Base-by-base conservation (phyloP, 2,888 invertebrate species). In the Steinernema hermaphroditum region DNA sequence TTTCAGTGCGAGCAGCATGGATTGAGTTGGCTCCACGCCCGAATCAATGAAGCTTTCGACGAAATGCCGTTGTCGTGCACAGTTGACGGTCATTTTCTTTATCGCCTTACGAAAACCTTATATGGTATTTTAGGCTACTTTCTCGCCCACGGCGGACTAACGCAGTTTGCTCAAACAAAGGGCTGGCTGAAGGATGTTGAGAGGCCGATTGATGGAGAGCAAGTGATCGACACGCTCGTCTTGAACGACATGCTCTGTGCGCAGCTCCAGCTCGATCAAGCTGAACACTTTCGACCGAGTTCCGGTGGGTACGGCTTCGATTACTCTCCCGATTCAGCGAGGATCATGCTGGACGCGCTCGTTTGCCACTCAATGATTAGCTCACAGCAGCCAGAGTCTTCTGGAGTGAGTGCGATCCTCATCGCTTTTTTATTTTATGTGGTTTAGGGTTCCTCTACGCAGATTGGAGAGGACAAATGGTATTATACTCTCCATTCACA, bases 1-100 rank as follows among this genome's bases (percentile, higher is more conserved):
- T 16, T 46, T 46, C 14, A 54, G 54, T 54, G 54, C 54, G 54
- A 54, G 54, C 24, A 54, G 22, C 27, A 54, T 27, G 54, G 54
- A 4, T 22, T 54, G 22, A 6, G 4, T 22, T 54, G 54, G 54
- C 54, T 54, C 54, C 14, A 54, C 27, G 27, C 16, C 22, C 54
- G 54, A 54, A 24, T 54, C 8, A 54, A 54, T 27, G 24, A 54
- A 54, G 54, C 54, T 1, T 54, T 54, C 54, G 54, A 54, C 14
- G 19, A 54, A 22, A 22, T 54, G 16, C 54, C 54, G 16, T 22
- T 54, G 4, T 16, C 24, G 19, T 54, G 54, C 24, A 54, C 24
- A 6, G 54, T 54, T 22, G 19, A 54, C 27, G 54, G 54, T 54
- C 4, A 19, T 22, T 14, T n/a, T 49, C 19, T 14, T n/a, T 8